Evolutionary conservation across 2,888 invertebrate species (phyloP).

Genomic region (Phragmatobia fuliginosa): DNA sequence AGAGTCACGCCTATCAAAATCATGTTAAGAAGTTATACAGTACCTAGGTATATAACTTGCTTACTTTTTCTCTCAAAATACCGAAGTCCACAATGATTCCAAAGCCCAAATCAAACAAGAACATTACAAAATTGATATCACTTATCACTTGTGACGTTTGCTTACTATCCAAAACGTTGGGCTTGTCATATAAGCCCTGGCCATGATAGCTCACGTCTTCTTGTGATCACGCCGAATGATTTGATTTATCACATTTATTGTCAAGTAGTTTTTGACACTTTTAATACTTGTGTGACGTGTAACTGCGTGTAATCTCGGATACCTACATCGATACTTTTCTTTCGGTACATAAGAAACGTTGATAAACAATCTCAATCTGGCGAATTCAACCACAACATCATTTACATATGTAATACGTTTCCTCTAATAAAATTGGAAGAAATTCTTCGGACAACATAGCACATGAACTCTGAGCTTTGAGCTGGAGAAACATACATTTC

Average conservation of each 20-base stretch:
- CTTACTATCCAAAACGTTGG: constrained; percentile 41
- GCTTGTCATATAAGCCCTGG: constrained; percentile 60
- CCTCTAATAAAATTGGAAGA: too few species aligned
- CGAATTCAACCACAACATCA: not conserved
- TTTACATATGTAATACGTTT: not conserved
- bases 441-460: too few species aligned
- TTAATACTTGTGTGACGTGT: constrained; percentile 62
- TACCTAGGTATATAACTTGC: not conserved
- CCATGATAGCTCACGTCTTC: constrained; percentile 49
- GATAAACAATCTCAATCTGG: not conserved
- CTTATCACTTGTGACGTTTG: constrained; percentile 30
- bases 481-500: not conserved
- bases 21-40: not conserved
- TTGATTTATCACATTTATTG: constrained; percentile 77
- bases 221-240: constrained; percentile 70
- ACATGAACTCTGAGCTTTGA: too few species aligned
- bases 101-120: not conserved
- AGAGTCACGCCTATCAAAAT: too few species aligned
- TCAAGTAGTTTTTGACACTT: constrained; percentile 60
- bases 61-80: not conserved
- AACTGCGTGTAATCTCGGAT: constrained; percentile 31
- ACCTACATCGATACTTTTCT: constrained; percentile 10
- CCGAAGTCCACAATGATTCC: not conserved
- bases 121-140: constrained; percentile 13
- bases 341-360: not conserved